Base-by-base conservation (phyloP, 1,140 invertebrate species). In the Drosophila arawakana region DNA sequence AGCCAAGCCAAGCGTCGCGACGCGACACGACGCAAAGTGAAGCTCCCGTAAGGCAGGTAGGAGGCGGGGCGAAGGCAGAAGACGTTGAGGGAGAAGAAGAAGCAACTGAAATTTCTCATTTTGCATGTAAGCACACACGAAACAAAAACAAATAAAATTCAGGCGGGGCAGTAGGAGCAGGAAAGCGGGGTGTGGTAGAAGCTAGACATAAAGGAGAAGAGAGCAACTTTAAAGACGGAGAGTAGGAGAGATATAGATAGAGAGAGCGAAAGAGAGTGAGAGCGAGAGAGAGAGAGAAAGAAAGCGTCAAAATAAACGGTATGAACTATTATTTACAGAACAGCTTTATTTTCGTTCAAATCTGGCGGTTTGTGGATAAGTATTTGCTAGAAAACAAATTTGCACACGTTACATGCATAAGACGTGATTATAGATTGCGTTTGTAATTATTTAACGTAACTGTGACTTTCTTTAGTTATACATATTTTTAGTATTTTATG, bases 1-100 rank as follows among this genome's bases (percentile, higher is more conserved):
- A 86, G 77, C 83, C 83, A 86, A 88, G 83, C 83, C 83, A 88
- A 88, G 85, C 83, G 69, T 73, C 54, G 49, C 73, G 72, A 69
- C 62, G 47, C 73, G 73, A 21, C 18, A 21, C 83, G 69, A 76
- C 58, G 49, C 73, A 69, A 73, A 58, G 47, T 67, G 73, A 35
- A 30, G 25, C 54, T 39, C 41, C 52, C 35, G 15, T 37, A 55
- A 10, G 18, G 43, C 21, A 34, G 59, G n/a, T 13, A 9, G 59
- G 76, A 52, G 50, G 65, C 59, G 34, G 37, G 70, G 59, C 47
- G 18, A 61, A 44, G 21, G 41, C 58, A 59, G 73, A 76, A 67
- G 49, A 49, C 34, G 58, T 35, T 44, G 63, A 70, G 67, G 73
- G 75, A 63, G 60, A 65, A 66, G 77, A 67, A 77, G 73, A 3